These are phyloP conservation scores for Grammomys surdaster DNA, from an alignment of 2,113 vertebrate genomes.

Conservation along the genomic window DNA sequence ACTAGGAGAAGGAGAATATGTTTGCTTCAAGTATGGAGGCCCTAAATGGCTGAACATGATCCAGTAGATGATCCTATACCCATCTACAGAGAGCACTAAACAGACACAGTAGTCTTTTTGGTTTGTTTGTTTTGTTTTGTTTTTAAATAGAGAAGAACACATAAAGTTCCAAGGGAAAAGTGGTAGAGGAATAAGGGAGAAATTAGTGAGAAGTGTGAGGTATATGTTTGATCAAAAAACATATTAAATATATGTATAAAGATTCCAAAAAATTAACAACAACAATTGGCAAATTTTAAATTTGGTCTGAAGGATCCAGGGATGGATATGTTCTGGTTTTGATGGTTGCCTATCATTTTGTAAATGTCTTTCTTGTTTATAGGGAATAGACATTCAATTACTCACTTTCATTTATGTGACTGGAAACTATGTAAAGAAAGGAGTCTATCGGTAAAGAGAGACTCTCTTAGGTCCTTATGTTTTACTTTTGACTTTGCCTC, in stretches of 20 bases:
- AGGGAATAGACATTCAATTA: neutral
- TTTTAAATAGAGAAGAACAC: neutral
- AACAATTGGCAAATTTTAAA: neutral
- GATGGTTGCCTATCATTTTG: neutral
- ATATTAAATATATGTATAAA: neutral
- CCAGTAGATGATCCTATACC: neutral
- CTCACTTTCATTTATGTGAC: neutral
- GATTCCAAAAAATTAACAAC: neutral
- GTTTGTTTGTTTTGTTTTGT: too few species aligned
- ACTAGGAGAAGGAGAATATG: neutral
- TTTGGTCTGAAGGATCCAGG: neutral
- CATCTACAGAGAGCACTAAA: neutral
- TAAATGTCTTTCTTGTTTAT: neutral
- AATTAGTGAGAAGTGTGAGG: neutral
- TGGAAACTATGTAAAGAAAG: neutral
- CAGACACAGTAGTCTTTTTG: neutral
- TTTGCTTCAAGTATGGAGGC: neutral
- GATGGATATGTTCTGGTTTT: neutral
- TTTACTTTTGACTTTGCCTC: neutral
- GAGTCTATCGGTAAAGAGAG: rapidly evolving
- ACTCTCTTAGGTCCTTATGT: neutral
- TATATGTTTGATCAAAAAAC: neutral
- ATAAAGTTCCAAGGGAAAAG: neutral
- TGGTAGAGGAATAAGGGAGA: neutral
- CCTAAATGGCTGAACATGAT: neutral